phyloP scores from a whole-genome alignment of 2,888 invertebrate genomes.

The Drosophila mulleri region DNA sequence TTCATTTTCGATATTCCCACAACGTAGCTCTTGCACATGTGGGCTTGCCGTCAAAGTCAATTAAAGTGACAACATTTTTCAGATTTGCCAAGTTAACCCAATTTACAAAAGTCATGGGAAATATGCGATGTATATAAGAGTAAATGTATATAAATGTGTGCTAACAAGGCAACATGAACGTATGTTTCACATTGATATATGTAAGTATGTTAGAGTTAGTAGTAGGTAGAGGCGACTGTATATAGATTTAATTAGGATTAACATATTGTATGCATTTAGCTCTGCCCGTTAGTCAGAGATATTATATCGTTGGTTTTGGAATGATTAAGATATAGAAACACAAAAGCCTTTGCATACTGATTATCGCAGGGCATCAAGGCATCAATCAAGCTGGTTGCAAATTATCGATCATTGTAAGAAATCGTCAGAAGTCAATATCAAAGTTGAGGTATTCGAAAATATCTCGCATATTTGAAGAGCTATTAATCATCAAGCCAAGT shows the following conservation, averaged over 20 bases:
- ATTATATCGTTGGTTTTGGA: too few relatives aligned
- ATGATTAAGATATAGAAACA: too few relatives aligned
- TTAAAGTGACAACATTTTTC: constrained; percentile 50
- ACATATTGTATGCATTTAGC: too few relatives aligned
- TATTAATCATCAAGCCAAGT: not conserved
- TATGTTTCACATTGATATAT: too few relatives aligned
- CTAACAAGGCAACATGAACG: not conserved
- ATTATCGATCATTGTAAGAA: not conserved
- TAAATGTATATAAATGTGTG: not conserved
- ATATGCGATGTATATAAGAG: not conserved
- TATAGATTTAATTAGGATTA: too few relatives aligned
- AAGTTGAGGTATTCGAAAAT: not conserved
- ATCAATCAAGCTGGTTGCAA: not conserved
- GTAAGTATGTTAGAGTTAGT: too few relatives aligned
- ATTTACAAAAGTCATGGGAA: constrained; percentile 1
- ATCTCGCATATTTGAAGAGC: not conserved
- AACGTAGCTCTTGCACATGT: constrained; percentile 12
- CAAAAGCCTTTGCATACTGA: too few relatives aligned
- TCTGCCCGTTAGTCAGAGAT: too few relatives aligned
- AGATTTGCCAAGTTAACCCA: constrained; percentile 56
- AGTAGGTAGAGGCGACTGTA: too few relatives aligned
- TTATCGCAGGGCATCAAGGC: not conserved
- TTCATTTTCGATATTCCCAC: constrained; percentile 23
- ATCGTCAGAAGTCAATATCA: not conserved
- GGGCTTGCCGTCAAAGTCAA: constrained; percentile 55